Evolutionary conservation across 2,797 vertebrate genomes (phyloP), one percentile per base, ranked within the genome.

Genomic region (Rhinichthys osculus): DNA sequence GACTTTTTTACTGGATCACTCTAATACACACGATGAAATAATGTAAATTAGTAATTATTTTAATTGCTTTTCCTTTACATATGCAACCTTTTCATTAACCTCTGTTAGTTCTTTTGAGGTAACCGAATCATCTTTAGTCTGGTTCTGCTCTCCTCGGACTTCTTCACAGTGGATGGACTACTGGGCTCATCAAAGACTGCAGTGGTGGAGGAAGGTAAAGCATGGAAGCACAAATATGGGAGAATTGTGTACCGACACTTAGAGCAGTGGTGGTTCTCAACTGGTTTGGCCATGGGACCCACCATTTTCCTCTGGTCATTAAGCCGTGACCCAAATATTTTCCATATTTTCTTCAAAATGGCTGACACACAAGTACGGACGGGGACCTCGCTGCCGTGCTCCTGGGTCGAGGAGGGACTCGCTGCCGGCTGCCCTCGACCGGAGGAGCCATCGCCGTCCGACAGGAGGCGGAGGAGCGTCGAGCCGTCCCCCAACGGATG

Each of bases 151-250:
- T 77, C 92, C 96, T 85, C 96, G 95, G 83, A 97, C 97, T 21
- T 94, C 97, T 2, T 95, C 95, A 73, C 97, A 98, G 84, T 99
- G 98, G 98, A 94, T 98, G 27, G 98, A 99, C 92, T 97, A 98
- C 92, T 99, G 98, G 98, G 91, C 96, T 50, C 95, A 95, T 27
- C 97, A 97, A 82, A 95, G 98, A 81, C 95, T 99, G 2, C 96
- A 95, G 52, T 99, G 98, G 98, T 99, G 98, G 98, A 96, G 96
- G 92, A 98, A 98, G 95, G 98, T 99, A 93, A 89, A 92, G 30
- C 40, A 30, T 82, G 16, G 52, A 1, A 57, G 16, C 14, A 9
- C 2, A 42, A 13, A 81, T 7, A 67, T 50, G 44, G 44, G n/a
- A 0, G 4, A 17, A 73, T 21, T 33, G 27, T 8, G 42, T 17